Evolutionary conservation across 2,797 vertebrate species (phyloP).

Genomic region (Acanthiza pusilla): DNA sequence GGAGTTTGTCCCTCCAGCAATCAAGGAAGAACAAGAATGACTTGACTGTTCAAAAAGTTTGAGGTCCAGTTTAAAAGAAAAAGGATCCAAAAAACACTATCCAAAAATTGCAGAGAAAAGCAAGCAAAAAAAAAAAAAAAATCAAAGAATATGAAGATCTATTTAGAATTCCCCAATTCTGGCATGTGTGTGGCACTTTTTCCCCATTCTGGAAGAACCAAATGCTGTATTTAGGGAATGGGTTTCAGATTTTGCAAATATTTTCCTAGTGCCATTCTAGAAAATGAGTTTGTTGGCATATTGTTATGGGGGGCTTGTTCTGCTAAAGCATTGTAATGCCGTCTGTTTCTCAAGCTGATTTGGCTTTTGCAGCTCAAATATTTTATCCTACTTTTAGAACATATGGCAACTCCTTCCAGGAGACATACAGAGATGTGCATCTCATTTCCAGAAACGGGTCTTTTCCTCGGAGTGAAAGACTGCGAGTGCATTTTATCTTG

Average conservation of each 20-base stretch:
- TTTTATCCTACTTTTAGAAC: conserved; percentile 66
- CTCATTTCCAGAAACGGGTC: conserved; percentile 37
- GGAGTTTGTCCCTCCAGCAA: not conserved
- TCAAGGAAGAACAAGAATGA: not conserved
- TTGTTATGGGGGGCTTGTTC: conserved; percentile 68
- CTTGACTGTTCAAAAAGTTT: not conserved
- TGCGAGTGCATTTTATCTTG: not conserved
- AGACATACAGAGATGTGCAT: conserved; percentile 16
- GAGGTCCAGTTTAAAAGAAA: not conserved
- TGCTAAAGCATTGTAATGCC: conserved; percentile 68
- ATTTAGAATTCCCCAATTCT: not conserved
- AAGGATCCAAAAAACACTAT: not conserved
- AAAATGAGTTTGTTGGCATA: conserved; percentile 67
- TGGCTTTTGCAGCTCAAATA: conserved; percentile 72
- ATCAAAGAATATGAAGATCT: not conserved
- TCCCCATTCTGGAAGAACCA: conserved; percentile 38
- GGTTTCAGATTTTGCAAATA: conserved; percentile 73
- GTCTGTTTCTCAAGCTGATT: conserved; percentile 74
- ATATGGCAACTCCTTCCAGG: conserved; percentile 52
- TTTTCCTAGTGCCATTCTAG: conserved; percentile 72
- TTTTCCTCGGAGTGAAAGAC: conserved; percentile 13
- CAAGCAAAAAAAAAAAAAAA: not conserved
- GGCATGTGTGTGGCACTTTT: not conserved
- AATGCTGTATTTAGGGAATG: conserved; percentile 67
- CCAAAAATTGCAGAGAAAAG: not conserved